These are phyloP conservation scores for Calliopsis andreniformis DNA, from an alignment of 1,140 invertebrate genomes.

Conservation along the genomic window DNA sequence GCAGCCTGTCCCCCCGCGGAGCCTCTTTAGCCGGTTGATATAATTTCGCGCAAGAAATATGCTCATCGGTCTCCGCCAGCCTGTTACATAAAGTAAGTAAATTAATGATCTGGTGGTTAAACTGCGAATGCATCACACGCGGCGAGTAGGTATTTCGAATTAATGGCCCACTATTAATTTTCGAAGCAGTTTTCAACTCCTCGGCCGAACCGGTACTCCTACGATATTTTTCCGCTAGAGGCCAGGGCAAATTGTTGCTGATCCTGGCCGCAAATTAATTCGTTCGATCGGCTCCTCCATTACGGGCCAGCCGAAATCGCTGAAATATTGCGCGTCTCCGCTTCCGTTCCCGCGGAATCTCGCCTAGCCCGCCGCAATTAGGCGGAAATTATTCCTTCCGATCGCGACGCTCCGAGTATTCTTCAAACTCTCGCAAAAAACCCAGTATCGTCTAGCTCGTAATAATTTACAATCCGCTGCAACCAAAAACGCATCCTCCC, in stretches of 20 bases:
- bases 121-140: constrained; percentile 49
- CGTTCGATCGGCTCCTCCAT: constrained; percentile 17
- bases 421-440: not conserved
- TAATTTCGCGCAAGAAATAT: constrained; percentile 45
- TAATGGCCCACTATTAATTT: constrained; percentile 56
- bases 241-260: constrained; percentile 2
- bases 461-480: constrained; percentile 12
- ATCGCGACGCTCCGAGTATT: not conserved
- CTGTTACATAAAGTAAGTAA: constrained; percentile 49
- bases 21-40: constrained; percentile 42
- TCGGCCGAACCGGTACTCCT: constrained; percentile 26
- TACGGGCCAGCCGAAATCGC: constrained; percentile 3
- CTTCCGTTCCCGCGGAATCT: not conserved
- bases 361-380: constrained; percentile 24
- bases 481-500: not conserved
- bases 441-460: not conserved
- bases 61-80: constrained; percentile 22
- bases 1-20: constrained; percentile 29
- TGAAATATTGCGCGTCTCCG: constrained; percentile 22
- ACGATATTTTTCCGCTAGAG: constrained; percentile 23
- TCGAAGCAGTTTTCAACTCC: constrained; percentile 59
- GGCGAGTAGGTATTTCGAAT: constrained; percentile 51
- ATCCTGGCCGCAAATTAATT: constrained; percentile 25
- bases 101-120: constrained; percentile 50
- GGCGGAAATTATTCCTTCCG: constrained; percentile 37